Conservation (phyloP, 1,140 invertebrate genomes). For the Habropoda laboriosa region DNA sequence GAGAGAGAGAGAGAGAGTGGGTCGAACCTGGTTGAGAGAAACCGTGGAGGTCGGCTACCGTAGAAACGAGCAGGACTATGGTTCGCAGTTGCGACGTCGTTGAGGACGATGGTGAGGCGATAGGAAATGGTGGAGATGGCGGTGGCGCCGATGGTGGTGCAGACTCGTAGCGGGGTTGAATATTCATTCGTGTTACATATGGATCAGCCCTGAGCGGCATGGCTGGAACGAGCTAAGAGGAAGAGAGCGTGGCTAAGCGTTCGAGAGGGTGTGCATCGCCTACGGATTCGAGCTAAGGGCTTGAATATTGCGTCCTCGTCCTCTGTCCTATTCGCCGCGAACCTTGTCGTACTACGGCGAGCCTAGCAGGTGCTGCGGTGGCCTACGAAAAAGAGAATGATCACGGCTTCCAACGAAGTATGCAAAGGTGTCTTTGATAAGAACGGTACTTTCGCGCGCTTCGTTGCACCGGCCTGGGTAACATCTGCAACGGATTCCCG, state of each 20-base stretch:
- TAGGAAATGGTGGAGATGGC: conserved; percentile 57
- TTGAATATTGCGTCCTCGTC: conserved; percentile 61
- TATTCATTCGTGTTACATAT: conserved; percentile 82
- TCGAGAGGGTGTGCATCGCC: conserved; percentile 40
- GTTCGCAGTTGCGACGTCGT: conserved; percentile 51
- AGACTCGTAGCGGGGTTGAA: conserved; percentile 74
- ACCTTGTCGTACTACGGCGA: conserved; percentile 3
- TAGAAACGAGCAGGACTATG: conserved; percentile 41
- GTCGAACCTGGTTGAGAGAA: not conserved
- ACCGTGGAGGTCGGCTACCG: not conserved
- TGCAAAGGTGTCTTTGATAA: conserved; percentile 42
- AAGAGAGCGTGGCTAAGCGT: conserved; percentile 49
- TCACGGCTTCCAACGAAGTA: conserved; percentile 7
- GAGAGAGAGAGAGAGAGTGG: not conserved
- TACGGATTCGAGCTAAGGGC: conserved; percentile 52
- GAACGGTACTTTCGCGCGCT: not conserved
- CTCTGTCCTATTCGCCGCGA: not conserved
- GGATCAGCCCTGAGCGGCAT: conserved; percentile 76
- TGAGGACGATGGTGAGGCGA: conserved; percentile 56
- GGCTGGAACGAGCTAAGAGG: conserved; percentile 61
- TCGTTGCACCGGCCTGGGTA: not conserved
- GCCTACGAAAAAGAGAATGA: conserved; percentile 35
- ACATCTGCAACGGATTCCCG: not conserved
- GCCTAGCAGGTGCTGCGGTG: conserved; percentile 12
- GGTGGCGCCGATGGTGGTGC: conserved; percentile 37